These are phyloP conservation scores for Gouania willdenowi DNA, from an alignment of 2,797 vertebrate genomes.

Conservation along the genomic window DNA sequence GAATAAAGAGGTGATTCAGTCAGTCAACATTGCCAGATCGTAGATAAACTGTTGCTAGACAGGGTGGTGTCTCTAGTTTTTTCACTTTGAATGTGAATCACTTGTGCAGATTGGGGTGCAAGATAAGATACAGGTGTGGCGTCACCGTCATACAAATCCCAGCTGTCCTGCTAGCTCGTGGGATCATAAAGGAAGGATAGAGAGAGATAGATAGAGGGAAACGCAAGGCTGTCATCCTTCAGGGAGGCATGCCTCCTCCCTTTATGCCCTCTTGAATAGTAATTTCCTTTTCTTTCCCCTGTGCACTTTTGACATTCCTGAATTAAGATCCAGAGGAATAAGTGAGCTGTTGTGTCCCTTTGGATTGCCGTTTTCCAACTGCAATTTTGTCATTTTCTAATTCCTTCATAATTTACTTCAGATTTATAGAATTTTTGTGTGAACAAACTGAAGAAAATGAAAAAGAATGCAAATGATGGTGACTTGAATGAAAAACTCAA, in stretches of 20 bases:
- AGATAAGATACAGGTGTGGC: conserved; percentile 26
- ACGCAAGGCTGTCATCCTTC: conserved; percentile 40
- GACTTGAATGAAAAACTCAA: conserved; percentile 23
- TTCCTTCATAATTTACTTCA: conserved; percentile 20
- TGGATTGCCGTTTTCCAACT: conserved; percentile 25
- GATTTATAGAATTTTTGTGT: conserved; percentile 16
- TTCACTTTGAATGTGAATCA: conserved; percentile 19
- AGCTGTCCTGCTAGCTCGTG: conserved; percentile 10
- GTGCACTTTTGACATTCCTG: conserved; percentile 63
- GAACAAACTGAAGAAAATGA: conserved; percentile 10
- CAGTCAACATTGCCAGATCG: conserved; percentile 32
- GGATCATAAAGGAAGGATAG: conserved; percentile 26
- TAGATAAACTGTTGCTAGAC: conserved; percentile 46
- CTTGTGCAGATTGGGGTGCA: conserved; percentile 26
- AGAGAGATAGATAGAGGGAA: conserved; percentile 24
- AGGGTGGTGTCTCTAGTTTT: conserved; percentile 17
- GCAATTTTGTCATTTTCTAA: conserved; percentile 6
- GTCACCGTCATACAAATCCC: conserved; percentile 15
- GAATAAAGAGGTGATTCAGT: conserved; percentile 18
- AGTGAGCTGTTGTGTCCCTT: conserved; percentile 20
- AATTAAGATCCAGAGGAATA: conserved; percentile 51
- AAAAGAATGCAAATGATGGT: conserved; percentile 22
- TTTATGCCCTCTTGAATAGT: conserved; percentile 41
- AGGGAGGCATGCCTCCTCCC: conserved; percentile 37
- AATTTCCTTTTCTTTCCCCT: conserved; percentile 64